Evolutionary conservation across 2,888 invertebrate species (phyloP).

Genomic region (Yponomeuta sedellus): DNA sequence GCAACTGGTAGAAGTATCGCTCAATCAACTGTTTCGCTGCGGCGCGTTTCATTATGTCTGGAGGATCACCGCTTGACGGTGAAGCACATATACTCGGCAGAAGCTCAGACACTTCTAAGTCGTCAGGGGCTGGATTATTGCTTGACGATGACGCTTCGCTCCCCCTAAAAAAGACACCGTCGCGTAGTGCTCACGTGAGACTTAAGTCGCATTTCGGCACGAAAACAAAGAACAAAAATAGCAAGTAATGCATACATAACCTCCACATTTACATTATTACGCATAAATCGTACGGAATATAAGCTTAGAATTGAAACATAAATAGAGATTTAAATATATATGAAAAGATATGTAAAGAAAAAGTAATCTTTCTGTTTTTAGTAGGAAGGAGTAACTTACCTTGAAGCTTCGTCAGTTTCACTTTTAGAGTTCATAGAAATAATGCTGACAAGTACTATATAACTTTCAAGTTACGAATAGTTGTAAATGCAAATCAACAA

Average conservation of each 20-base stretch:
- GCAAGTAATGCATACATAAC: conserved; percentile 69
- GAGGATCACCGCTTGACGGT: conserved; percentile 45
- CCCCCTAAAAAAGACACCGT: conserved; percentile 48
- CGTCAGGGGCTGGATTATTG: conserved; percentile 46
- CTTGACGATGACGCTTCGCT: conserved; percentile 74
- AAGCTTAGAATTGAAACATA: not conserved
- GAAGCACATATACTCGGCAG: conserved; percentile 50
- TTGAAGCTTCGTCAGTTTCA: conserved; percentile 76
- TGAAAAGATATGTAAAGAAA: not conserved
- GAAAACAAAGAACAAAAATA: conserved; percentile 65
- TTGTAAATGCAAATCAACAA: conserved; percentile 41
- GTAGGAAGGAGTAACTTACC: conserved; percentile 40
- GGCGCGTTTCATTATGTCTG: conserved; percentile 83
- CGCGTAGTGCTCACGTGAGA: not conserved
- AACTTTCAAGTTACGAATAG: conserved; percentile 41
- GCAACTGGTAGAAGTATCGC: conserved; percentile 93
- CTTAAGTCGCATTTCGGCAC: conserved; percentile 15
- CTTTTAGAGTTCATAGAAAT: conserved; percentile 76
- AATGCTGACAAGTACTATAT: conserved; percentile 48
- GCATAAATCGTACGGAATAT: conserved; percentile 24
- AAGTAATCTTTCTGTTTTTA: not conserved
- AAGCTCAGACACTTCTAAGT: conserved; percentile 37
- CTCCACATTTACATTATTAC: conserved; percentile 32
- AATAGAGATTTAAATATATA: not conserved
- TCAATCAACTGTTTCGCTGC: conserved; percentile 92